phyloP scores from a whole-genome alignment of 2,888 invertebrate species.

The Pyrocoelia pectoralis region DNA sequence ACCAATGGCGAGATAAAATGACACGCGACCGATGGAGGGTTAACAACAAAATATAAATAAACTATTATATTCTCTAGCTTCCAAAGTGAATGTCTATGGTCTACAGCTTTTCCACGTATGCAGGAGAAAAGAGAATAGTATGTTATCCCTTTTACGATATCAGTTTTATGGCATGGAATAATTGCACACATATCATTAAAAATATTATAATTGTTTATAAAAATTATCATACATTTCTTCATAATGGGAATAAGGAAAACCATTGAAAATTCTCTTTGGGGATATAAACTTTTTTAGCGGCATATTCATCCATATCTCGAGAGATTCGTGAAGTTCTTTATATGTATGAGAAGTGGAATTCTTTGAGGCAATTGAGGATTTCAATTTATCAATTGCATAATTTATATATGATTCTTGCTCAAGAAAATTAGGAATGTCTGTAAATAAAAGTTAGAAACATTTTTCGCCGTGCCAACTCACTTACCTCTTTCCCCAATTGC shows the following conservation, averaged over 20 bases:
- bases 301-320: slow-evolving; percentile 31
- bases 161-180: no score
- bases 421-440: slow-evolving; percentile 27
- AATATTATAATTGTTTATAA: slow-evolving; percentile 27
- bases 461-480: not conserved
- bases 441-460: not conserved
- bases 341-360: not conserved
- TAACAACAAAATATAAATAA: no score
- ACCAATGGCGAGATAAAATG: no score
- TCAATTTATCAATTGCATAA: slow-evolving; percentile 22
- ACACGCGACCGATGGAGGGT: no score
- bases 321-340: not conserved
- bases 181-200: no score
- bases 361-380: slow-evolving; percentile 1
- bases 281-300: slow-evolving; percentile 27
- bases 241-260: slow-evolving; percentile 26
- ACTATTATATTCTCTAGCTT: no score
- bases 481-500: not conserved
- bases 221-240: slow-evolving; percentile 30
- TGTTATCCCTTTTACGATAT: no score
- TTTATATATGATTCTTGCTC: slow-evolving; percentile 18
- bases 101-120: no score
- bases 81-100: no score
- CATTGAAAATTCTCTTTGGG: slow-evolving; percentile 19
- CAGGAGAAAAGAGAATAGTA: no score